Base-by-base conservation (phyloP, 2,797 vertebrate species). In the Sebastes oblongus region DNA sequence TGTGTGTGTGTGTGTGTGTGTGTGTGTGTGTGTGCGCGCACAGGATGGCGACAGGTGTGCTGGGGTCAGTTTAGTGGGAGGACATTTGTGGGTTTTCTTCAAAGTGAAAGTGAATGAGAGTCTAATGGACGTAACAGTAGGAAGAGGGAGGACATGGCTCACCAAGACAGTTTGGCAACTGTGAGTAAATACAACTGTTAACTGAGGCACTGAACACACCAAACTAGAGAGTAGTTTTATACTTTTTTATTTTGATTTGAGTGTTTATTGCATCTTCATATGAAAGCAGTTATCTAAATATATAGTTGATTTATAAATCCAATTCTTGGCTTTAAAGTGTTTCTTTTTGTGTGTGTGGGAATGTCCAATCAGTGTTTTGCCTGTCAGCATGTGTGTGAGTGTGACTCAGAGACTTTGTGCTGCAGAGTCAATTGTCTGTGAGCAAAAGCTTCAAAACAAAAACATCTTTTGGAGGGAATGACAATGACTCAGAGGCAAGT, bases 41-140 rank as follows among this genome's bases (percentile, higher is more conserved):
- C 29, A 70, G n/a, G 22, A 46, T 70, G 30, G 24, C 8, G 50
- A n/a, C 34, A 54, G 39, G 56, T 64, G 39, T 66, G 11, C 46
- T n/a, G 67, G 75, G 62, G 79, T 82, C 75, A 77, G 55, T 64
- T 77, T 8, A 62, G n/a, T 68, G n/a, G 60, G 16, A 81, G 58
- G 62, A 80, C 12, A 69, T 72, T 70, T 83, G 73, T 69, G 81
- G 42, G 34, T 59, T 66, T 74, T 72, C 54, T 75, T 77, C 22
- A 72, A 72, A 60, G 78, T 74, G 6, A 80, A 78, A 78, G 68
- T 62, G 34, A 80, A 67, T 74, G 27, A 75, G 75, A 71, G 72
- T 77, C 52, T 46, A 2, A 4, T 50, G 10, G 22, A 42, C 67
- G 42, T 55, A 50, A 52, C 25, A 75, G 8, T 13, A 22, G 60